phyloP scores from a whole-genome alignment of 2,113 vertebrate genomes.

The Peromyscus maniculatus region DNA sequence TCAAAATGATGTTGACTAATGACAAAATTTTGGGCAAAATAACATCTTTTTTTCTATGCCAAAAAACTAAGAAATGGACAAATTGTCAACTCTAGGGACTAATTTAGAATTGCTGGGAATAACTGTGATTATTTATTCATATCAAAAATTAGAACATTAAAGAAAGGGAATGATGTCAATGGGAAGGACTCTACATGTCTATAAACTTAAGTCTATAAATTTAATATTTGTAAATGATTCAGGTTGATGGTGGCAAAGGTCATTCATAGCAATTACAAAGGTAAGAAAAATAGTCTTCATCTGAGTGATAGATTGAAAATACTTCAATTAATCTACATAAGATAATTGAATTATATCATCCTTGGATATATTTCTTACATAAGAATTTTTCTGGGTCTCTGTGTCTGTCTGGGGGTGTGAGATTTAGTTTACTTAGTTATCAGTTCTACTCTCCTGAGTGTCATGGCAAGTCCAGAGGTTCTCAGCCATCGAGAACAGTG shows the following conservation, averaged over 20 bases:
- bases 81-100: conserved; percentile 34
- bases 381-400: not conserved
- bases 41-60: conserved; percentile 23
- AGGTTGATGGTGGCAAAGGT: not conserved
- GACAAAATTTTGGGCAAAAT: conserved; percentile 51
- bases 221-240: conserved; percentile 32
- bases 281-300: not conserved
- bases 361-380: conserved; percentile 20
- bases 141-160: conserved; percentile 27
- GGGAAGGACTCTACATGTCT: conserved; percentile 1
- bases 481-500: not conserved
- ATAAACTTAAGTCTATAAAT: not conserved
- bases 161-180: not conserved
- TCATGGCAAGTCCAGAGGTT: not conserved
- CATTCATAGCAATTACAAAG: not conserved
- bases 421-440: not conserved
- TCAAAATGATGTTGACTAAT: conserved; percentile 31
- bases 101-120: conserved; percentile 15
- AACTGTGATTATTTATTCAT: conserved; percentile 55
- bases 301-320: not conserved
- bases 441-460: not conserved
- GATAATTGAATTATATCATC: not conserved
- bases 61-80: not conserved
- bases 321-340: conserved; percentile 23
- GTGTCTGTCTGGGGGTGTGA: not conserved